A percentile compares a stretch with the other conserved stretches of the same genome.
phyloP scores from a whole-genome alignment of 2,888 invertebrate species.

The Meta bourneti region DNA sequence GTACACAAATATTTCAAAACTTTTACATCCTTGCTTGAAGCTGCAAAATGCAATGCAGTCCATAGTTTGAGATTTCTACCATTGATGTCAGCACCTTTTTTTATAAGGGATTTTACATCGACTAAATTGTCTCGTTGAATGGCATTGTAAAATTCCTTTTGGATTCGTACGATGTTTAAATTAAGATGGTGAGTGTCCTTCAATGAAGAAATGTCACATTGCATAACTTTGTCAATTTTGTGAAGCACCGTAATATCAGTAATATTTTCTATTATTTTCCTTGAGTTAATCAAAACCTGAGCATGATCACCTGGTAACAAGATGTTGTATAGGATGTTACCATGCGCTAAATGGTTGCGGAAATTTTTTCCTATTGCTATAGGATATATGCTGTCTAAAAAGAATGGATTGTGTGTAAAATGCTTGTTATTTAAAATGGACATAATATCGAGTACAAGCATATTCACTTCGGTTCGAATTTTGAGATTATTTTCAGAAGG shows the following conservation, averaged over 20 bases:
- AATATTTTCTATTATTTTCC: background rate
- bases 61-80: conserved; percentile 93
- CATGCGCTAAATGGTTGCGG: background rate
- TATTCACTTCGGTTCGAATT: background rate
- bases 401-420: background rate
- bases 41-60: conserved; percentile 95
- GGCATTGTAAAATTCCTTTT: conserved; percentile 22
- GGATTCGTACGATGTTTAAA: background rate
- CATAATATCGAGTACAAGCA: background rate
- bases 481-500: background rate
- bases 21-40: conserved; percentile 85
- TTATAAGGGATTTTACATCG: conserved; percentile 81
- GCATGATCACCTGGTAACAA: background rate
- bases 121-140: background rate
- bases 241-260: too few relatives aligned
- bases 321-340: background rate
- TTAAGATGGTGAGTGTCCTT: background rate
- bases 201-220: background rate
- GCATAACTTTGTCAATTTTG: background rate
- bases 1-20: too few relatives aligned
- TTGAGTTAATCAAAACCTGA: background rate
- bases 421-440: background rate
- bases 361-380: background rate
- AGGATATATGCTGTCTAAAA: background rate
- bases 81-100: conserved; percentile 88